phyloP scores from a whole-genome alignment of 2,797 vertebrate genomes.

The Gallirallus australis region DNA sequence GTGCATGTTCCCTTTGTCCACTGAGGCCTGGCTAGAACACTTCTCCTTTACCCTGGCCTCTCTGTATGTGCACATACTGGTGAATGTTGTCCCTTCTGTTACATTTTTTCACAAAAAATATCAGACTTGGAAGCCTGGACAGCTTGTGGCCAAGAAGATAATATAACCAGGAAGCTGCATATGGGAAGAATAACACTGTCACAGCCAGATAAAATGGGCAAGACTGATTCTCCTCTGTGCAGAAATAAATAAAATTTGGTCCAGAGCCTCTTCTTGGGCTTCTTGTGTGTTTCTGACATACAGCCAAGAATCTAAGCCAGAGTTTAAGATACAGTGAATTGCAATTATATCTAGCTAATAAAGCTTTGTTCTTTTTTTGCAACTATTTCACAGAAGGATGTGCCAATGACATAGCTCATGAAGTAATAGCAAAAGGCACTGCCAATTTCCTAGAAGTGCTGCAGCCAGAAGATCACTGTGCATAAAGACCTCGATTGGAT shows the following conservation, averaged over 20 bases:
- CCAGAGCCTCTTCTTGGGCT: neutral
- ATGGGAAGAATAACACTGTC: neutral
- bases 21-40: neutral
- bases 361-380: neutral
- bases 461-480: neutral
- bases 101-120: neutral
- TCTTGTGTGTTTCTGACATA: neutral
- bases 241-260: neutral
- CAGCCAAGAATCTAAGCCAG: neutral
- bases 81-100: neutral
- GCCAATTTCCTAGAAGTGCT: neutral
- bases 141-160: neutral
- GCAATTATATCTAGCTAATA: neutral
- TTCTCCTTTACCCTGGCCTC: neutral
- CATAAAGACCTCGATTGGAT: neutral
- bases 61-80: neutral
- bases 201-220: neutral
- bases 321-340: neutral
- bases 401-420: neutral
- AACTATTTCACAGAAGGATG: neutral
- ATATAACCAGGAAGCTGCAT: neutral
- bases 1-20: fast-evolving
- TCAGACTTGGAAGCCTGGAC: neutral
- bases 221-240: neutral
- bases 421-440: neutral